Base-by-base conservation (phyloP, 2,888 invertebrate genomes). In the Willowsia nigromaculata region DNA sequence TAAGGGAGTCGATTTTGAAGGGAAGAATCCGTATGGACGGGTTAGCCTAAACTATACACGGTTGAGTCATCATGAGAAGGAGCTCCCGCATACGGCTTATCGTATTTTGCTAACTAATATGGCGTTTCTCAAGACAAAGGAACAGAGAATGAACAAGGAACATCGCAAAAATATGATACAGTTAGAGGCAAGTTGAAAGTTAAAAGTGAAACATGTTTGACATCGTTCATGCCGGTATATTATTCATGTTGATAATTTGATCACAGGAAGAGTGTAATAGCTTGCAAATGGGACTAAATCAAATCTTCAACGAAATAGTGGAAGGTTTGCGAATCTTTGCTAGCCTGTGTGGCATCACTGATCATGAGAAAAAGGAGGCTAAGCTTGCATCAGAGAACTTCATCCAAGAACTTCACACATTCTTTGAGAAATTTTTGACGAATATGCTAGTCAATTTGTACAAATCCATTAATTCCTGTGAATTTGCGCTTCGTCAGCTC, bases 11-110 rank as follows among this genome's bases (percentile, higher is more conserved):
- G 40, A 71, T 2, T 85, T 80, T 65, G 25, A 50, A 13, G 40
- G 33, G 3, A 84, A 37, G 47, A 89, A 89, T 85, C 78, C 89
- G 9, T 89, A 71, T 25, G 89, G 89, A 13, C 47, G 84, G 30
- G 85, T 89, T 1, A 22, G 3, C 5, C 30, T 87, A 18, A 65
- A 81, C 3, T 87, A 81, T 25, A 87, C 71, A 7, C 30, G 56
- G 27, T 40, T 71, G 1, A 25, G 50, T 40, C 33, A 68, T 68
- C 65, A 80, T n/a, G 87, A 87, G 33, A 50, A 18, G 18, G 81
- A 81, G 15, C 50, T 65, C 6, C 87, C 80, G 9, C 25, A 71
- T 27, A 43, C 43, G 1, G 33, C 68, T 3, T 87, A 87, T 30
- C 18, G 56, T 7, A 40, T 87, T 18, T n/a, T 81, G 22, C 22